Evolutionary conservation across 1,140 invertebrate species (phyloP).

Genomic region (Calephelis nemesis): DNA sequence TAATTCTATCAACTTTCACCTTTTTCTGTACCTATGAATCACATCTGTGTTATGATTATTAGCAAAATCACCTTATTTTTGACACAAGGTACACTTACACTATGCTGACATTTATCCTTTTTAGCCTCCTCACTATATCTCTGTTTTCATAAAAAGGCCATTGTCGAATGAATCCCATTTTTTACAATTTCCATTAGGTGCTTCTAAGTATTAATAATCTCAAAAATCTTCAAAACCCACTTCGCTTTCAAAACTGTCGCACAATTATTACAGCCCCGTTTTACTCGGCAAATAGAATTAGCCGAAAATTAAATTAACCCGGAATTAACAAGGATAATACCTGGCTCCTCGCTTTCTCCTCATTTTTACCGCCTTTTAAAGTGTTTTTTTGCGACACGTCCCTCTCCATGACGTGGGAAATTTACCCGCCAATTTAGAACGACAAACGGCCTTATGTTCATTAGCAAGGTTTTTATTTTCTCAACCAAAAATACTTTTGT

Average conservation of each 20-base stretch:
- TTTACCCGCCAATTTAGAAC: constrained; percentile 63
- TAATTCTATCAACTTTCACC: too few relatives aligned
- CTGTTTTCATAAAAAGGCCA: too few relatives aligned
- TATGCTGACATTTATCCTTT: too few relatives aligned
- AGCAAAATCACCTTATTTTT: too few relatives aligned
- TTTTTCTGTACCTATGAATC: too few relatives aligned
- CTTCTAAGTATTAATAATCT: neutral
- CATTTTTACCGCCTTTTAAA: constrained; percentile 60
- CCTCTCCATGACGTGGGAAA: constrained; percentile 50
- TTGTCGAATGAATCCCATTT: too few relatives aligned
- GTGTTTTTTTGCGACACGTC: constrained; percentile 53
- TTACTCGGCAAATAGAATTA: constrained; percentile 76
- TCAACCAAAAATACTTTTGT: constrained; percentile 25
- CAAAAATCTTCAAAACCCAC: constrained; percentile 37
- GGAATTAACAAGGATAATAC: constrained; percentile 77
- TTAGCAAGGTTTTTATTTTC: constrained; percentile 45
- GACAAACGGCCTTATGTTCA: constrained; percentile 48
- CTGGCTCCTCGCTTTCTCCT: constrained; percentile 53
- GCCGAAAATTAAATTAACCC: constrained; percentile 74
- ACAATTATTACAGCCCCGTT: constrained; percentile 74
- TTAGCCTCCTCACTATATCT: too few relatives aligned
- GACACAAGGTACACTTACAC: too few relatives aligned
- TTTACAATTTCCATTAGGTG: too few relatives aligned
- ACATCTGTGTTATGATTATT: too few relatives aligned
- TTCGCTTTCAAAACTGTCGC: constrained; percentile 53